Percentiles rank a stretch among this genome's conserved stretches.
phyloP scores from a whole-genome alignment of 1,140 invertebrate genomes.

The Drosophila kanapiae region DNA sequence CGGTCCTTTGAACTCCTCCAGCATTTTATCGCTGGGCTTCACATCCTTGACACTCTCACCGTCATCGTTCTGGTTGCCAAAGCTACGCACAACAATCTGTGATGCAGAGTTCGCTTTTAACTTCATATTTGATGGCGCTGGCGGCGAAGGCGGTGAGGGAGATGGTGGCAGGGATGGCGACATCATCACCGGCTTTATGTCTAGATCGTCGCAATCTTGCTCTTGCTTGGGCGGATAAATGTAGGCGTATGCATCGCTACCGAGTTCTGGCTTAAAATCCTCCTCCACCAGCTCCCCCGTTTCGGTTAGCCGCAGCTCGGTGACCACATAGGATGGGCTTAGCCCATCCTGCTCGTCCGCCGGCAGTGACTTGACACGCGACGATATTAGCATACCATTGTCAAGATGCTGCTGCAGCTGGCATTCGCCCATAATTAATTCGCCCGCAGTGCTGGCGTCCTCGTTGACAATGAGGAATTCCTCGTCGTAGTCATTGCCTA shows the following conservation, averaged over 20 bases:
- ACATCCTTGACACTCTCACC: slow-evolving; percentile 30
- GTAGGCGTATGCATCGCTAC: not conserved
- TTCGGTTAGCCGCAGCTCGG: slow-evolving; percentile 33
- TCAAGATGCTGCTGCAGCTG: slow-evolving; percentile 48
- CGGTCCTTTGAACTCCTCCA: slow-evolving; percentile 67
- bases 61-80: slow-evolving; percentile 11
- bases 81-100: slow-evolving; percentile 21
- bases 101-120: not conserved
- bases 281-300: slow-evolving; percentile 52
- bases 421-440: slow-evolving; percentile 45
- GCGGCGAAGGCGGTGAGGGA: not conserved
- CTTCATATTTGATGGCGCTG: not conserved
- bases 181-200: not conserved
- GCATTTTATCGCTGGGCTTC: slow-evolving; percentile 65
- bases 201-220: slow-evolving; percentile 14
- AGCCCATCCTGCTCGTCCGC: slow-evolving; percentile 5
- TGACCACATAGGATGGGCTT: slow-evolving; percentile 28
- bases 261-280: slow-evolving; percentile 29
- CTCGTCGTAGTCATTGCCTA: slow-evolving; percentile 55
- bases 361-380: slow-evolving; percentile 16
- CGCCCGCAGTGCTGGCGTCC: slow-evolving; percentile 37
- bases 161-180: slow-evolving; percentile 11
- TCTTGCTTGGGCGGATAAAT: slow-evolving; percentile 18
- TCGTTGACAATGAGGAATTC: slow-evolving; percentile 69
- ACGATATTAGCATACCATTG: slow-evolving; percentile 29